Conservation (phyloP, 2,797 vertebrate genomes). For the Buphagus erythrorhynchus region DNA sequence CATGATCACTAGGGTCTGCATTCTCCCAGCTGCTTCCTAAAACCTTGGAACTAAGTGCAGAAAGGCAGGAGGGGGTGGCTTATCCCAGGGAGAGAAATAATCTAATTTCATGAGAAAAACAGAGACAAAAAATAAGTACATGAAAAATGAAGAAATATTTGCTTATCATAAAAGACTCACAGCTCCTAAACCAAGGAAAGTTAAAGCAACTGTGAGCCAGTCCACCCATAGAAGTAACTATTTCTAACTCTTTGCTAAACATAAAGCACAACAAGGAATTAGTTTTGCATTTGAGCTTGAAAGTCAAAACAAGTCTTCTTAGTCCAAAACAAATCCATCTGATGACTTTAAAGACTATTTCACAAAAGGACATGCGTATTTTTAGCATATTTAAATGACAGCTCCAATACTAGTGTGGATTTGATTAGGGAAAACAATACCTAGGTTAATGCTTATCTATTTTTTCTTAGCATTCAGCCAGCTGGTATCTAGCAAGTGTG, state of each 20-base stretch:
- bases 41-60: background rate
- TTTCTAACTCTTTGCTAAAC: background rate
- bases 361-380: background rate
- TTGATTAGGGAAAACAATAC: constrained; percentile 10
- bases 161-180: background rate
- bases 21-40: background rate
- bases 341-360: background rate
- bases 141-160: background rate
- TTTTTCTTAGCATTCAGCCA: background rate
- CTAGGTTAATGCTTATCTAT: background rate
- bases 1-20: background rate
- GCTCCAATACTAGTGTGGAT: background rate
- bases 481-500: background rate
- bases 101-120: background rate
- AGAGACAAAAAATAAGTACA: rapidly evolving
- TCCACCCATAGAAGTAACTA: background rate
- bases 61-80: background rate
- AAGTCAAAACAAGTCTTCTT: constrained; percentile 22
- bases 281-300: background rate
- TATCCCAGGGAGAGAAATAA: background rate
- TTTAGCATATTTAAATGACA: background rate
- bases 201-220: background rate
- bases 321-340: background rate
- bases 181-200: background rate
- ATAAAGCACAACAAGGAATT: background rate